These are phyloP conservation scores for Actinostola sp. DNA, from an alignment of 92 coral and sea anemone species.

Conservation along the genomic window DNA sequence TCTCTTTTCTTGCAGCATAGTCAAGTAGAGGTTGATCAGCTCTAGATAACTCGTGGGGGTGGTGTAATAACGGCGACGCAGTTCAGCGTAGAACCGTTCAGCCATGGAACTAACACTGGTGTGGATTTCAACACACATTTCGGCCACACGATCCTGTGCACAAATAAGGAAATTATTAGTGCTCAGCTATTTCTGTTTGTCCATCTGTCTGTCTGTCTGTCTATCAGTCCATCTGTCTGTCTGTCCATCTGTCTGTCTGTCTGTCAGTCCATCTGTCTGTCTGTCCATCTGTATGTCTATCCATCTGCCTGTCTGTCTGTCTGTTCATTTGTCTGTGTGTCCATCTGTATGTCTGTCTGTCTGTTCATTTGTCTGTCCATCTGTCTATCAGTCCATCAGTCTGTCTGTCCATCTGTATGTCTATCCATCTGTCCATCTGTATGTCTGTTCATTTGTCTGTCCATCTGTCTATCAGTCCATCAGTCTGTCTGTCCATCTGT, in stretches of 20 bases:
- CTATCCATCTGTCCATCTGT: neutral
- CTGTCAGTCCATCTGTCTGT: neutral
- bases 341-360: neutral
- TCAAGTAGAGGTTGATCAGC: conserved; percentile 89
- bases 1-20: conserved; percentile 95
- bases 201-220: neutral
- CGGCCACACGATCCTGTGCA: conserved; percentile 85
- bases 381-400: neutral
- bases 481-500: neutral
- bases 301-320: neutral
- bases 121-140: conserved; percentile 97
- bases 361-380: neutral
- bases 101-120: conserved; percentile 95
- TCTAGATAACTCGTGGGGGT: conserved; percentile 99
- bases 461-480: neutral
- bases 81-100: conserved; percentile 86
- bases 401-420: neutral
- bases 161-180: conserved; percentile 70
- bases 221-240: neutral
- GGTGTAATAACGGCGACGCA: conserved; percentile 94
- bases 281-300: neutral
- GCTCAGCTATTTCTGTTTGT: no score
- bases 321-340: neutral
- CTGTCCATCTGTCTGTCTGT: neutral
- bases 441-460: neutral